Conservation (phyloP, 2,888 invertebrate species). For the Stenurella melanura region DNA sequence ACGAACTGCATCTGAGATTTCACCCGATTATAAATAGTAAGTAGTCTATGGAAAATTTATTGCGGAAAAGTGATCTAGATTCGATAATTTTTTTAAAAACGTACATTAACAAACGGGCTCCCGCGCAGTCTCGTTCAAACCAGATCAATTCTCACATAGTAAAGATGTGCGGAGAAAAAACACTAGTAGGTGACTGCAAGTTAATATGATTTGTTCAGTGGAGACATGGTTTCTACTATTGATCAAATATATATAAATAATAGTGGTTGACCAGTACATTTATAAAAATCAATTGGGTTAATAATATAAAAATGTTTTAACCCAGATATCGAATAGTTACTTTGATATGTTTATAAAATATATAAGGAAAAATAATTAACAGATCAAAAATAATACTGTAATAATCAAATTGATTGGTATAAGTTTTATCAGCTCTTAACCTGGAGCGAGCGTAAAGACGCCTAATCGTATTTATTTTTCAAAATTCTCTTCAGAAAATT, state of each 20-base stretch:
- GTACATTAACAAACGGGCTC: slow-evolving; percentile 36
- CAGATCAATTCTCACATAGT: neutral
- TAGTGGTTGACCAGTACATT: neutral
- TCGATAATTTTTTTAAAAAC: slow-evolving; percentile 26
- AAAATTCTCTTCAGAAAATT: too few relatives aligned
- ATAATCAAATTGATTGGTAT: too few relatives aligned
- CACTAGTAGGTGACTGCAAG: neutral
- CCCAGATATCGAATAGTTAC: too few relatives aligned
- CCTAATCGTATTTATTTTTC: too few relatives aligned
- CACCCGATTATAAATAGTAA: slow-evolving; percentile 57
- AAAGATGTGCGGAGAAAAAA: neutral
- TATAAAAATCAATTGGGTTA: neutral
- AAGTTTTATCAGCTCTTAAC: too few relatives aligned
- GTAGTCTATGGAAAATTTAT: slow-evolving; percentile 64
- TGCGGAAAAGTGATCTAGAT: slow-evolving; percentile 67
- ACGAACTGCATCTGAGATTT: slow-evolving; percentile 50
- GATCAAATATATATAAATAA: neutral
- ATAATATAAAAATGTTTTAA: too few relatives aligned
- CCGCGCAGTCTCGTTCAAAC: neutral
- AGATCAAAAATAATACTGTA: too few relatives aligned
- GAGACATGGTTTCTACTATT: neutral
- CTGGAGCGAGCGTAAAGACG: too few relatives aligned
- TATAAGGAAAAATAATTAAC: too few relatives aligned
- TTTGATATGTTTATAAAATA: too few relatives aligned
- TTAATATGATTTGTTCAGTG: neutral